A percentile compares a stretch with the other conserved stretches of the same genome.
Conservation (phyloP, 2,113 vertebrate genomes). For the Balaenoptera acutorostrata region DNA sequence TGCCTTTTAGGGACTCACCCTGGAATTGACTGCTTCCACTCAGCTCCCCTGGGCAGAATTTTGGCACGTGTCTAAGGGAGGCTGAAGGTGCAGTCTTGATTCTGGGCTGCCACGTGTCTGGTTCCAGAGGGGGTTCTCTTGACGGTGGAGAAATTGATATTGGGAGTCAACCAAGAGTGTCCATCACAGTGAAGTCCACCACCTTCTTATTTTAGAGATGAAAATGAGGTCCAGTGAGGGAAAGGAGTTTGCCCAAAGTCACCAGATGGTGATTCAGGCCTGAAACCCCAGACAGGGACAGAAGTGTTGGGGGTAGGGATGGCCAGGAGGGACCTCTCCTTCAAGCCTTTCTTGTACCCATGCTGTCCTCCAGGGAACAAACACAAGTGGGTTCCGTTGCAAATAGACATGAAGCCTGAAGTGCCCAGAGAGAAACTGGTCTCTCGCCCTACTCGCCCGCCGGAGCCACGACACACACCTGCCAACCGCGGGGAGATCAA, state of each 20-base stretch:
- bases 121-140: neutral
- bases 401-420: constrained; percentile 98
- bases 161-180: neutral
- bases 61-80: neutral
- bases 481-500: constrained; percentile 91
- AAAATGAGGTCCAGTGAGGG: neutral
- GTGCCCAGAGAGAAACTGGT: constrained; percentile 92
- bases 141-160: neutral
- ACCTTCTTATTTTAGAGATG: neutral
- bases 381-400: constrained; percentile 98
- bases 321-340: neutral
- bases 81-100: neutral
- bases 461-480: constrained; percentile 90
- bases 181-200: neutral
- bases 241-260: neutral
- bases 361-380: constrained; percentile 89
- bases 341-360: constrained; percentile 40
- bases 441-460: constrained; percentile 94
- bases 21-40: neutral
- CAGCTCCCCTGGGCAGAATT: neutral
- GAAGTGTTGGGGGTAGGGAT: neutral
- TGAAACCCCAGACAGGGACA: neutral
- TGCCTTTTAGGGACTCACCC: neutral
- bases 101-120: neutral
- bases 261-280: neutral